Conservation (phyloP, 2,888 invertebrate species). For the Meliscaeva auricollis region DNA sequence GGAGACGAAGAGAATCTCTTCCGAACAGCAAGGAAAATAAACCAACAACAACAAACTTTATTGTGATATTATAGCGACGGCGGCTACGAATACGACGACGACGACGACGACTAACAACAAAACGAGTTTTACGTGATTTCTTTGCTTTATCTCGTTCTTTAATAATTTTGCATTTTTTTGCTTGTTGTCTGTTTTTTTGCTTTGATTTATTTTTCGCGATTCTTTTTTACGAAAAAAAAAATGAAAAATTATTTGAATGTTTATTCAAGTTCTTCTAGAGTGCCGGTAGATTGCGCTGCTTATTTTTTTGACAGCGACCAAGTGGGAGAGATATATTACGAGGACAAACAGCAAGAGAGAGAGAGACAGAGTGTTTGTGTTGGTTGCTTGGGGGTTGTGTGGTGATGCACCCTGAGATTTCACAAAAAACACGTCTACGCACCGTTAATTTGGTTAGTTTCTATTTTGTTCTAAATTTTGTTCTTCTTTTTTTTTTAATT, state of each 20-base stretch:
- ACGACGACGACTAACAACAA: slow-evolving; percentile 55
- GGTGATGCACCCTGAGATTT: slow-evolving; percentile 28
- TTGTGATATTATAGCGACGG: no score
- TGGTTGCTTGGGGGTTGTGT: slow-evolving; percentile 21
- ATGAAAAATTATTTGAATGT: slow-evolving; percentile 36
- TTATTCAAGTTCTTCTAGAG: no score
- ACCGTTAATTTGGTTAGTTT: slow-evolving; percentile 30
- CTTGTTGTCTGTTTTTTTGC: slow-evolving; percentile 41
- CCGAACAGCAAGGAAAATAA: not conserved
- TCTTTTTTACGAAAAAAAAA: slow-evolving; percentile 24
- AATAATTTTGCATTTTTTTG: no score
- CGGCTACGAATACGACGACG: slow-evolving; percentile 1
- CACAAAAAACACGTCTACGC: slow-evolving; percentile 23
- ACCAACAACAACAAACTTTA: not conserved
- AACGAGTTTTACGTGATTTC: slow-evolving; percentile 75
- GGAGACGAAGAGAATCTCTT: no score
- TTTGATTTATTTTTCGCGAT: slow-evolving; percentile 46
- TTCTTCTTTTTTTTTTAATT: not conserved
- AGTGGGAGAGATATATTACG: not conserved
- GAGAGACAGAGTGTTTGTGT: not conserved
- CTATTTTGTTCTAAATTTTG: not conserved
- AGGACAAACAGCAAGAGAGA: not conserved
- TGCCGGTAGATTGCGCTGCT: slow-evolving; percentile 46
- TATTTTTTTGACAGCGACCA: slow-evolving; percentile 5
- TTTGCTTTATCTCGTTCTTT: slow-evolving; percentile 35